A percentile compares a stretch with the other conserved stretches of the same genome.
These are phyloP conservation scores for Diachrysia chrysitis DNA, from an alignment of 2,888 invertebrate genomes.

Conservation along the genomic window DNA sequence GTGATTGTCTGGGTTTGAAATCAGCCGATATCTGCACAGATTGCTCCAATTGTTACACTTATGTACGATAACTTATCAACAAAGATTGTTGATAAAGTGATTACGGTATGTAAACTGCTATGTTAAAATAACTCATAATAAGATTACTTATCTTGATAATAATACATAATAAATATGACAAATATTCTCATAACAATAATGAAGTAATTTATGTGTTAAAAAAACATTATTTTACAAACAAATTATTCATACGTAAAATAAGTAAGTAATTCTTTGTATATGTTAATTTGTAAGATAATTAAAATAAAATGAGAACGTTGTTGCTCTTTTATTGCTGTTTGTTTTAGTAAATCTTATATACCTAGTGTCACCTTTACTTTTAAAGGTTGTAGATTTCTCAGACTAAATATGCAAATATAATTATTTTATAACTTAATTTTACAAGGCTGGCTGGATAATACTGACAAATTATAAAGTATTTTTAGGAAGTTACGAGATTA, in stretches of 20 bases:
- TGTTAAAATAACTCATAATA: conserved; percentile 34
- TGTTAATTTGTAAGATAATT: conserved; percentile 6
- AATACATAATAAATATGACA: conserved; percentile 22
- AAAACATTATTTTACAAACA: conserved; percentile 11
- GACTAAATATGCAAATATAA: background rate
- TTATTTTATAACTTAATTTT: background rate
- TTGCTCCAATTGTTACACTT: conserved; percentile 21
- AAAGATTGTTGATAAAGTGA: conserved; percentile 35
- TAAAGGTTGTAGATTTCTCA: conserved; percentile 1
- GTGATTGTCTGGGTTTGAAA: conserved; percentile 15
- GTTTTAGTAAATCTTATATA: background rate
- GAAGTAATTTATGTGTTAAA: background rate
- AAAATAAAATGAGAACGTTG: background rate
- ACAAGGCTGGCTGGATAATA: background rate
- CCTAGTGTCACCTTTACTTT: background rate
- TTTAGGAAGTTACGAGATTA: no score
- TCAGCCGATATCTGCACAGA: conserved; percentile 21
- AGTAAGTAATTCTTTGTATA: conserved; percentile 12
- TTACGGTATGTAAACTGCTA: conserved; percentile 23
- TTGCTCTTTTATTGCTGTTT: background rate
- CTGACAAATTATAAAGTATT: background rate
- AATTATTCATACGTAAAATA: conserved; percentile 3
- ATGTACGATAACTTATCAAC: conserved; percentile 49
- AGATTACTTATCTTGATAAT: conserved; percentile 28
- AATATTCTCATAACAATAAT: background rate